Evolutionary conservation across 1,140 invertebrate species (phyloP), one percentile per base, ranked within the genome.

Genomic region (Teleogryllus occipitalis): DNA sequence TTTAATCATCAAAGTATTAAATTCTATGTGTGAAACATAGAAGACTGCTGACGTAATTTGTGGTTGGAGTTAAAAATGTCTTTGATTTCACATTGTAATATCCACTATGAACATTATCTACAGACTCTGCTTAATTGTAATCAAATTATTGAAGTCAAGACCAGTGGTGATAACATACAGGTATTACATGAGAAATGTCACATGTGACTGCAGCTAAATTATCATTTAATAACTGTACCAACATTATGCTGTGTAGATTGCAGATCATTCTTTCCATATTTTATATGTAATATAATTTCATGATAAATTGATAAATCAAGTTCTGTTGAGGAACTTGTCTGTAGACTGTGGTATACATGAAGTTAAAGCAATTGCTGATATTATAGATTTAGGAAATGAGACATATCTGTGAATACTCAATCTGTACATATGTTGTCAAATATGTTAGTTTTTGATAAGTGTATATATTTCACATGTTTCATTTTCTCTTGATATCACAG

Each of bases 371-470:
- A 65, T 65, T 65, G 54, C 54, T 65, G 54, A 65, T 65, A 65
- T 65, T 65, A 65, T 65, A 65, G 54, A 65, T 65, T 65, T 65
- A 65, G 54, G 10, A 65, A 65, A 65, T 65, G 54, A 65, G 54
- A 65, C 54, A 65, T 65, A 65, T 65, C 54, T 65, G 54, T 65
- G 54, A 65, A 65, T 65, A 65, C 54, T 65, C 54, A 65, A 65
- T 14, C 10, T 65, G 54, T 65, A 65, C 54, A 65, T 65, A 65
- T 65, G 54, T 65, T 65, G 54, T 65, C 10, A 65, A 65, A 65
- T 65, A 65, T 65, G 54, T 65, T 65, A 65, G 54, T 65, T 65
- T 65, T 65, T 65, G 54, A 65, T 65, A 65, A 65, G 54, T 65
- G 54, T 65, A 18, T 65, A 65, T 65, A 18, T 14, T 10, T 65